Evolutionary conservation across 2,888 invertebrate genomes (phyloP).

Genomic region (Galeruca laticollis): DNA sequence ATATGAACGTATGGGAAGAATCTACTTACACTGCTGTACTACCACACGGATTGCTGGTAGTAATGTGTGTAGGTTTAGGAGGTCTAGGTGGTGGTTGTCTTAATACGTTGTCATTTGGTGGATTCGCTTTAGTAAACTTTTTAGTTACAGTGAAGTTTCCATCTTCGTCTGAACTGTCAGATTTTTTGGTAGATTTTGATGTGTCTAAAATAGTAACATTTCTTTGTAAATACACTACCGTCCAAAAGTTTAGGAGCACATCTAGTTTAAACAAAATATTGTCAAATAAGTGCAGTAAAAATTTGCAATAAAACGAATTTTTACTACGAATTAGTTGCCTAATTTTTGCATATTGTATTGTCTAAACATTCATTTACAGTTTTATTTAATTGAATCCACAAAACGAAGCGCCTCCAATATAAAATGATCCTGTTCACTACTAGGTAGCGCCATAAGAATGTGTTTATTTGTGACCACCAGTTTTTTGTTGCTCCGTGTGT

Average conservation of each 20-base stretch:
- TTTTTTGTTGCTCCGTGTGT: no score
- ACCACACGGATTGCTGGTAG: slow-evolving; percentile 29
- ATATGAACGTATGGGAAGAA: background rate
- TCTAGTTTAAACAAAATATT: no score
- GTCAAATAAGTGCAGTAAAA: no score
- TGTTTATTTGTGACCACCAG: no score
- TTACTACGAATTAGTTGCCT: no score
- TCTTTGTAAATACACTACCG: background rate
- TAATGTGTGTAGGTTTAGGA: slow-evolving; percentile 73
- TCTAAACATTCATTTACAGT: no score
- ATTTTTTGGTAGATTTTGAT: slow-evolving; percentile 66
- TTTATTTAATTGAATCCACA: no score
- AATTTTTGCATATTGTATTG: no score
- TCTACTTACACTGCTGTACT: slow-evolving; percentile 45
- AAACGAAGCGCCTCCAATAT: no score
- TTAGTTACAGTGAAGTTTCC: slow-evolving; percentile 71
- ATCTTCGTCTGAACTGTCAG: slow-evolving; percentile 72
- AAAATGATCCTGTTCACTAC: no score
- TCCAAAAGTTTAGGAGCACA: background rate
- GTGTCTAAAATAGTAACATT: slow-evolving; percentile 42
- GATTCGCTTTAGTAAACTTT: slow-evolving; percentile 68
- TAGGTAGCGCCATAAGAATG: no score
- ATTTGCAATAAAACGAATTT: no score
- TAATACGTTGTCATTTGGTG: slow-evolving; percentile 49
- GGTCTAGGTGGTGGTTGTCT: slow-evolving; percentile 76